Evolutionary conservation across 2,113 vertebrate genomes (phyloP).

Genomic region (Ictalurus punctatus): DNA sequence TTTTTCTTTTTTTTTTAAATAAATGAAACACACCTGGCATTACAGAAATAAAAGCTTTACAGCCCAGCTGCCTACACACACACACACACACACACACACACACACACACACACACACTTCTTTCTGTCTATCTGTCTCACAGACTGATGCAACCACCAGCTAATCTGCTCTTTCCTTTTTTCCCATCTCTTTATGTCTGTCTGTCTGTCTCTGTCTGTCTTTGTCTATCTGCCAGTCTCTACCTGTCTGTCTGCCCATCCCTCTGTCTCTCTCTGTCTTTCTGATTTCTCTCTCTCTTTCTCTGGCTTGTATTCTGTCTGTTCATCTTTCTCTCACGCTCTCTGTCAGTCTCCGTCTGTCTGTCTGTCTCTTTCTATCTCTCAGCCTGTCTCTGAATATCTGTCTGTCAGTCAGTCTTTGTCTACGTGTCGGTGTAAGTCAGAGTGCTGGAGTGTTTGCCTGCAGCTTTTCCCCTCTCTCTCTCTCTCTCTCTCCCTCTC

Average conservation of each 20-base stretch:
- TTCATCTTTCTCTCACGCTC: not conserved
- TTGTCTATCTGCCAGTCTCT: too few species aligned
- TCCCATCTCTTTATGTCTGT: not conserved
- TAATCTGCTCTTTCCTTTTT: not conserved
- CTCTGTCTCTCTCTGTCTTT: not conserved
- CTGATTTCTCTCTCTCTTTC: not conserved
- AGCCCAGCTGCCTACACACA: constrained; percentile 3
- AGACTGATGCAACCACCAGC: not conserved
- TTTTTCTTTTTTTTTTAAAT: constrained; percentile 33
- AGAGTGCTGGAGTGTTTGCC: constrained; percentile 22
- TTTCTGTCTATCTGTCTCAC: not conserved
- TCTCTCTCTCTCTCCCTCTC: constrained; percentile 2
- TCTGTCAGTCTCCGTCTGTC: not conserved
- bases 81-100: not conserved
- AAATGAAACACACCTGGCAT: constrained; percentile 25
- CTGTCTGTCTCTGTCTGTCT: too few species aligned
- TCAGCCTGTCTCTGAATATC: not conserved
- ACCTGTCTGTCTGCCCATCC: not conserved
- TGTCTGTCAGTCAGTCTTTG: constrained; percentile 58
- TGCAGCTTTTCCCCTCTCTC: constrained; percentile 32
- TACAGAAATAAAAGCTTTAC: constrained; percentile 12
- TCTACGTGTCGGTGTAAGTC: constrained; percentile 9
- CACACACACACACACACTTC: not conserved
- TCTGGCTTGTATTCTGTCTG: not conserved
- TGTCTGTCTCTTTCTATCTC: not conserved